Conservation (phyloP, 2,797 vertebrate genomes). For the Notoglanidium macrostoma region DNA sequence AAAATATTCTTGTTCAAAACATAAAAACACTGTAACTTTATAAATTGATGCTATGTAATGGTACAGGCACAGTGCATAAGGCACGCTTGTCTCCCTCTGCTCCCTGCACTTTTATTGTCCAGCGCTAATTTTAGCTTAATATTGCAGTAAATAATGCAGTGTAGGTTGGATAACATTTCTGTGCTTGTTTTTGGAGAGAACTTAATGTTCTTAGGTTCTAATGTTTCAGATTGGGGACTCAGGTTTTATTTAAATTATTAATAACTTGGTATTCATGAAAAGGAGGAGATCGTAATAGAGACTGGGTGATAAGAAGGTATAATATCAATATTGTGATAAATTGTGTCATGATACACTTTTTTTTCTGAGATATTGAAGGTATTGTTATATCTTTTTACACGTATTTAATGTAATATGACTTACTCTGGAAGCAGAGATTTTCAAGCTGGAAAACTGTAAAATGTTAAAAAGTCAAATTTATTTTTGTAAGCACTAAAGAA, state of each 20-base stretch:
- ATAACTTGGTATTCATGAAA: too few relatives aligned
- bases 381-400: too few relatives aligned
- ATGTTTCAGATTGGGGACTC: background rate
- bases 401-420: too few relatives aligned
- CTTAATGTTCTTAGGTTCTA: background rate
- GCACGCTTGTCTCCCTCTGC: background rate
- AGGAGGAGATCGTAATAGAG: too few relatives aligned
- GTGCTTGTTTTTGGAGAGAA: background rate
- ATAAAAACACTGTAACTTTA: background rate
- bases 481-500: background rate
- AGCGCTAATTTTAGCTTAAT: background rate
- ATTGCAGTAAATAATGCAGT: background rate
- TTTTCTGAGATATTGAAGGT: too few relatives aligned
- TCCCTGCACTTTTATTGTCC: background rate
- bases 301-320: too few relatives aligned
- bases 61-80: background rate
- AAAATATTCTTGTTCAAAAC: background rate
- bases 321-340: too few relatives aligned
- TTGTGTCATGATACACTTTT: too few relatives aligned
- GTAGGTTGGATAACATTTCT: background rate
- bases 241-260: too few relatives aligned
- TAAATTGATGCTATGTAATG: background rate
- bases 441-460: too few relatives aligned
- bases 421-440: too few relatives aligned
- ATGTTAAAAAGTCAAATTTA: too few relatives aligned